Conservation (phyloP, 2,888 invertebrate species). For the Apamea monoglypha region DNA sequence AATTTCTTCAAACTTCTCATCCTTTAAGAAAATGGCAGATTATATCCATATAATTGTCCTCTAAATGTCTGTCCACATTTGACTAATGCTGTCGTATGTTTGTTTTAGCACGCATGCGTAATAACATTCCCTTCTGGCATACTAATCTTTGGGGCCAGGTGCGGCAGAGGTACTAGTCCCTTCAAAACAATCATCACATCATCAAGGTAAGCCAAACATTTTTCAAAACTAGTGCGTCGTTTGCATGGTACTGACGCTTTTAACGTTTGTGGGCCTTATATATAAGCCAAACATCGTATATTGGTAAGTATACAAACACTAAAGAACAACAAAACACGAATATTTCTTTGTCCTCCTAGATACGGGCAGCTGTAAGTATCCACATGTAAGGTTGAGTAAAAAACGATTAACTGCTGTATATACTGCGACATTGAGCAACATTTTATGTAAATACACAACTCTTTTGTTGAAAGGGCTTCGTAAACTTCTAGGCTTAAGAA, state of each 20-base stretch:
- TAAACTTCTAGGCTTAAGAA: slow-evolving; percentile 67
- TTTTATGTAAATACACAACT: slow-evolving; percentile 73
- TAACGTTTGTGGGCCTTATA: slow-evolving; percentile 57
- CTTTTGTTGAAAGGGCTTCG: slow-evolving; percentile 73
- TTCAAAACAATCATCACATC: slow-evolving; percentile 74
- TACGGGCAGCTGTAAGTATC: slow-evolving; percentile 68
- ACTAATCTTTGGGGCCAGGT: slow-evolving; percentile 88
- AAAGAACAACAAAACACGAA: slow-evolving; percentile 59
- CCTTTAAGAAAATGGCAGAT: slow-evolving; percentile 74
- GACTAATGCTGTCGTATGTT: slow-evolving; percentile 89
- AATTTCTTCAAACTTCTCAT: slow-evolving; percentile 45
- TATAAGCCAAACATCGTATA: slow-evolving; percentile 51
- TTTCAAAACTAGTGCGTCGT: slow-evolving; percentile 72
- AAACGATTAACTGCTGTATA: slow-evolving; percentile 83
- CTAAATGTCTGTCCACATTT: slow-evolving; percentile 74
- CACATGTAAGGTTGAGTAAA: slow-evolving; percentile 55
- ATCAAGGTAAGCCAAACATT: slow-evolving; percentile 81
- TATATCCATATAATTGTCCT: slow-evolving; percentile 66
- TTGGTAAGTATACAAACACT: slow-evolving; percentile 78
- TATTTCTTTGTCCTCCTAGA: slow-evolving; percentile 31
- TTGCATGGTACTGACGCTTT: slow-evolving; percentile 73
- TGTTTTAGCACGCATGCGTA: slow-evolving; percentile 91
- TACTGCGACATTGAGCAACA: slow-evolving; percentile 75
- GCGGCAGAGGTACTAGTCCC: slow-evolving; percentile 81
- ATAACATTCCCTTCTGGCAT: slow-evolving; percentile 91